A percentile compares a stretch with the other conserved stretches of the same genome.
Evolutionary conservation across 1,140 invertebrate genomes (phyloP).

Genomic region (Vollenhovia emeryi): DNA sequence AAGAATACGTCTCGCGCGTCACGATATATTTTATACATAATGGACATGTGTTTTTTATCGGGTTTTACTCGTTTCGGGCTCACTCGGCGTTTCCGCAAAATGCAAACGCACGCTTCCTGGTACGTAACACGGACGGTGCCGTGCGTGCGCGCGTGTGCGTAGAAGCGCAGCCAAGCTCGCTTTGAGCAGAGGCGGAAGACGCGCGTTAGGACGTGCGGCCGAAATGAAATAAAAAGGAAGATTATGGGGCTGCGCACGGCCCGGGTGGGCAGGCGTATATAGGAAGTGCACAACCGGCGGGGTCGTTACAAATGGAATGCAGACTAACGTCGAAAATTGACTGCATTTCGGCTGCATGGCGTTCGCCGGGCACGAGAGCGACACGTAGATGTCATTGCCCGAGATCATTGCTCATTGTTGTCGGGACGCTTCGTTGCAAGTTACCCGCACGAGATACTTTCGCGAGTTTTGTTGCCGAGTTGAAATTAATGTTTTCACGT

Average conservation of each 20-base stretch:
- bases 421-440: neutral
- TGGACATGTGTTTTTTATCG: neutral
- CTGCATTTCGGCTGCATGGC: neutral
- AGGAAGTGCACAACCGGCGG: conserved; percentile 18
- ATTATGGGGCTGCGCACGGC: conserved; percentile 13
- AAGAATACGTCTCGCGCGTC: neutral
- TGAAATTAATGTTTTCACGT: neutral
- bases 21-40: neutral
- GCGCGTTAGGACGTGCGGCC: conserved; percentile 32
- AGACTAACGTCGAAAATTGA: conserved; percentile 6
- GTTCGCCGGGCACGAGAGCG: neutral
- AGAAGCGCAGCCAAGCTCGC: conserved; percentile 15
- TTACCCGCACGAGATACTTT: neutral
- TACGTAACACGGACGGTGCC: neutral
- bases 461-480: neutral
- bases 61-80: neutral
- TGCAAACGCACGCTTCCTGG: conserved; percentile 33
- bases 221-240: conserved; percentile 51
- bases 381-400: neutral
- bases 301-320: conserved; percentile 37
- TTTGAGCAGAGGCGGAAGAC: conserved; percentile 31
- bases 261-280: conserved; percentile 24
- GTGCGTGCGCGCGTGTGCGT: neutral
- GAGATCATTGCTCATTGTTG: neutral
- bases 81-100: conserved; percentile 33